phyloP scores from a whole-genome alignment of 2,888 invertebrate genomes.

The Andrena minutula region DNA sequence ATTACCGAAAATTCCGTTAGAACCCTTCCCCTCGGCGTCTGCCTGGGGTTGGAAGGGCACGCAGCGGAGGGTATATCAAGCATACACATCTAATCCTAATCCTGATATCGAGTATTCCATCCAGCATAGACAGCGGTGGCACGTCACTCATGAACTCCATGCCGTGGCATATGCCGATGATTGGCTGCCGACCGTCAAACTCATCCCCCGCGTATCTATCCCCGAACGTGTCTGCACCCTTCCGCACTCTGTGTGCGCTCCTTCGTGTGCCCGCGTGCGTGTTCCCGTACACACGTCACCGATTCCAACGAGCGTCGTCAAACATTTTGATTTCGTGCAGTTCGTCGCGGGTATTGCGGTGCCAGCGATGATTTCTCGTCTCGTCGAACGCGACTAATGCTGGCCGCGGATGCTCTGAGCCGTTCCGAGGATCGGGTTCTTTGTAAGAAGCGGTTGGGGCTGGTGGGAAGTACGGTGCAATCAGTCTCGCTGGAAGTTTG shows the following conservation, averaged over 20 bases:
- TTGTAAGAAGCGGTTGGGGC: neutral
- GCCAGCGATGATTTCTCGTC: conserved; percentile 66
- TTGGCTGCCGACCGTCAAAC: conserved; percentile 77
- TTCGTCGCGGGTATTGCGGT: conserved; percentile 47
- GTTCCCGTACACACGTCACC: conserved; percentile 58
- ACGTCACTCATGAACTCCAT: conserved; percentile 78
- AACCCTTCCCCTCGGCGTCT: conserved; percentile 7
- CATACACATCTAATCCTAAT: conserved; percentile 64
- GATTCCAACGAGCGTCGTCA: conserved; percentile 68
- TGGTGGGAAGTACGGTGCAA: neutral
- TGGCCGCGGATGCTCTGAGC: neutral
- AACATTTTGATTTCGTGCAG: conserved; percentile 75
- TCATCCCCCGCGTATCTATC: conserved; percentile 69
- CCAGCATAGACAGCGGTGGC: conserved; percentile 76
- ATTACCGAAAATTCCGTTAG: neutral
- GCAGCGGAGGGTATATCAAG: conserved; percentile 61
- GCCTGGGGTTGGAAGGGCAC: conserved; percentile 4
- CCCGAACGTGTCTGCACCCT: conserved; percentile 58
- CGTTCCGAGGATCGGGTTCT: neutral
- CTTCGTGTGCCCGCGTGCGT: conserved; percentile 35
- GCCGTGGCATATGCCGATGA: conserved; percentile 74
- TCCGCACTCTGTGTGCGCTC: conserved; percentile 54
- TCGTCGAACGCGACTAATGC: conserved; percentile 35
- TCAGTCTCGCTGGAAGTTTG: neutral
- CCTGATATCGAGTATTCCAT: conserved; percentile 77